Conservation (phyloP, 2,113 vertebrate genomes). For the Thalassarche chlororhynchos region DNA sequence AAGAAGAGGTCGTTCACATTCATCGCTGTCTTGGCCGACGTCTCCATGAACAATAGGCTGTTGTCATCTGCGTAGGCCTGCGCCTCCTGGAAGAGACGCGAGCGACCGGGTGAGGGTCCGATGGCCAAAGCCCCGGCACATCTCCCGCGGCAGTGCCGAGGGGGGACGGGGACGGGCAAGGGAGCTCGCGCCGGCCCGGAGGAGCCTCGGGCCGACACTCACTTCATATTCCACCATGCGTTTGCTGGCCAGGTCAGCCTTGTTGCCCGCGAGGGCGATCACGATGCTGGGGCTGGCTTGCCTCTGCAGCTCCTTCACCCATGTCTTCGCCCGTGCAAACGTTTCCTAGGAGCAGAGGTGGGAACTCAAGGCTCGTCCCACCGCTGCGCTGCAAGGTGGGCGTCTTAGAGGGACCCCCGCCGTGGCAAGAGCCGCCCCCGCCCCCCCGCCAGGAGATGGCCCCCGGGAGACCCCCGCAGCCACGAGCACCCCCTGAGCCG, state of each 20-base stretch:
- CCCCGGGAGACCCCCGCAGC: background rate
- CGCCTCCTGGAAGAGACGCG: constrained; percentile 66
- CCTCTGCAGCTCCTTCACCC: constrained; percentile 83
- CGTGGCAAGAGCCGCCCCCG: background rate
- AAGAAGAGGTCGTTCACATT: constrained; percentile 85
- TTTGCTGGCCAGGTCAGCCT: constrained; percentile 82
- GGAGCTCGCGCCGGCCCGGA: too few relatives aligned
- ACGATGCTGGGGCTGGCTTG: constrained; percentile 83
- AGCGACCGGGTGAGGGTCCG: accelerated
- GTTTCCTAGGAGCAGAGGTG: constrained; percentile 71
- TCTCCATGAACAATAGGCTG: constrained; percentile 86
- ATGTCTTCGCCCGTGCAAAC: constrained; percentile 80
- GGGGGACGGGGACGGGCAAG: accelerated
- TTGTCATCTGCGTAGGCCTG: constrained; percentile 85
- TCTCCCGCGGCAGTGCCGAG: accelerated
- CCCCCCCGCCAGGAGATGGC: background rate
- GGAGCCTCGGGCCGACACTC: background rate
- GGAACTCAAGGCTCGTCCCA: background rate
- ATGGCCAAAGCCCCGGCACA: background rate
- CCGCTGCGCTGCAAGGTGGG: background rate
- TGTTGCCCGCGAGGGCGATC: constrained; percentile 80
- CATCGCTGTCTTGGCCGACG: constrained; percentile 85
- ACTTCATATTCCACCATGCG: constrained; percentile 83
- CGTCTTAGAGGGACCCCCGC: background rate
- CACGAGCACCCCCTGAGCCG: accelerated